A percentile compares a stretch with the other conserved stretches of the same genome.
phyloP scores from a whole-genome alignment of 2,888 invertebrate genomes.

The Teleiodes luculella region DNA sequence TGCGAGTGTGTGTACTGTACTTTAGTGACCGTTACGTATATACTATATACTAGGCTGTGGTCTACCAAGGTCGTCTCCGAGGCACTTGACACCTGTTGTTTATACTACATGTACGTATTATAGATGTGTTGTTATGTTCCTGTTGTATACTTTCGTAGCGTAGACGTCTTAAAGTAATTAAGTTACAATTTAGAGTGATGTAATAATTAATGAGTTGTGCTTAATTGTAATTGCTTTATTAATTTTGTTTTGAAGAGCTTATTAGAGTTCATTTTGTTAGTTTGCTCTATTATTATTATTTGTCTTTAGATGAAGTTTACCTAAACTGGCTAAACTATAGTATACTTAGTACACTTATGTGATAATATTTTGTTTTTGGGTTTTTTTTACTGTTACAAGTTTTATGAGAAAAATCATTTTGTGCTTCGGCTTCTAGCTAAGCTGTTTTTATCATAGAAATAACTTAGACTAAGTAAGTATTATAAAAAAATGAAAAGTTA shows the following conservation, averaged over 20 bases:
- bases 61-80: slow-evolving; percentile 60
- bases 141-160: background rate
- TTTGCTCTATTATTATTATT: background rate
- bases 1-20: slow-evolving; percentile 65
- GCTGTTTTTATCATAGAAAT: no score
- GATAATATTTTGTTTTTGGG: no score
- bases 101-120: slow-evolving; percentile 57
- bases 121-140: slow-evolving; percentile 18
- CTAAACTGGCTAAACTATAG: no score
- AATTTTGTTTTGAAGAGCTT: background rate
- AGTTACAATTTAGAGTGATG: background rate
- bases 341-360: no score
- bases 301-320: no score
- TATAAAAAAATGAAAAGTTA: no score
- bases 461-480: no score
- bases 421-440: no score
- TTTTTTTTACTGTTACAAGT: no score
- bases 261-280: background rate
- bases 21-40: slow-evolving; percentile 46
- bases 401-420: no score
- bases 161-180: background rate
- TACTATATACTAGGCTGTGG: slow-evolving; percentile 36
- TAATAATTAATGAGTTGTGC: no score
- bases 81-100: slow-evolving; percentile 69
- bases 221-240: background rate